Conservation (phyloP, 2,113 vertebrate genomes). For the Thymallus thymallus region DNA sequence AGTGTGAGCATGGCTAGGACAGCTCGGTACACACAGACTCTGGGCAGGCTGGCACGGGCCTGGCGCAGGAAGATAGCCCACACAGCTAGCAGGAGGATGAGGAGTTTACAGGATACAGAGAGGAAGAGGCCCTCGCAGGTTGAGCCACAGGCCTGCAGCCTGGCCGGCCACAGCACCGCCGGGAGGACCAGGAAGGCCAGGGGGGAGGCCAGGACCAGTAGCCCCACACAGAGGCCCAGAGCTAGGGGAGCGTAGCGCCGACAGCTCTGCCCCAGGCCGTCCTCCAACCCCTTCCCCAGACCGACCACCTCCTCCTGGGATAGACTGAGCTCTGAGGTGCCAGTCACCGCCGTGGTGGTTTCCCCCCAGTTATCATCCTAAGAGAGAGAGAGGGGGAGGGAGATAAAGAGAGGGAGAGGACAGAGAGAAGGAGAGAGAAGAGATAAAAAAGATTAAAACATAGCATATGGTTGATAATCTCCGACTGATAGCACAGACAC, state of each 20-base stretch:
- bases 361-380: constrained; percentile 96
- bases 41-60: constrained; percentile 79
- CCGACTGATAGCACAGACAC: background rate
- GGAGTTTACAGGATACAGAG: constrained; percentile 92
- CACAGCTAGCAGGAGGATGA: constrained; percentile 88
- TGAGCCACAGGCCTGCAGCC: constrained; percentile 85
- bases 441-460: background rate
- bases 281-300: constrained; percentile 82
- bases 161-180: constrained; percentile 85
- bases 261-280: constrained; percentile 78
- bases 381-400: background rate
- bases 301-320: constrained; percentile 91
- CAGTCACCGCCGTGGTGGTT: constrained; percentile 90
- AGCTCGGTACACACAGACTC: constrained; percentile 88
- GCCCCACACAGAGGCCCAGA: constrained; percentile 76
- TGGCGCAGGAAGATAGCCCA: constrained; percentile 91
- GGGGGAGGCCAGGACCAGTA: constrained; percentile 87
- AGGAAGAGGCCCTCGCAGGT: constrained; percentile 95
- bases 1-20: constrained; percentile 88
- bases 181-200: constrained; percentile 90
- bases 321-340: constrained; percentile 88
- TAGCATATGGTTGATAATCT: background rate
- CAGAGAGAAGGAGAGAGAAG: background rate
- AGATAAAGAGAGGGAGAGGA: background rate
- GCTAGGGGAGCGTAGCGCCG: constrained; percentile 83